Base-by-base conservation (phyloP, 2,888 invertebrate genomes). In the Synergus gifuensis region DNA sequence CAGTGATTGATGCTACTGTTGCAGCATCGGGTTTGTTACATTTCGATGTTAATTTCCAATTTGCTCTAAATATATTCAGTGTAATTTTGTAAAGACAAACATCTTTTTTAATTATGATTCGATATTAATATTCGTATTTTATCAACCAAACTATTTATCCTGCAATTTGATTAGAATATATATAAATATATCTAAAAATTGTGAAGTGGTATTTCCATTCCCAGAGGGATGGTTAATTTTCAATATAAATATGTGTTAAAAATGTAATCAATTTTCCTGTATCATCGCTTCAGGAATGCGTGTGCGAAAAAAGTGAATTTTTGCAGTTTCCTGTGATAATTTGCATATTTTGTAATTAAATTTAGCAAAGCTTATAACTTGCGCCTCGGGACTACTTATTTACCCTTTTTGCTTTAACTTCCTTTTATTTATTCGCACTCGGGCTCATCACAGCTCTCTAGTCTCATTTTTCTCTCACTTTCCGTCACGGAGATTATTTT, bases 321-420 rank as follows among this genome's bases (percentile, higher is more conserved):
- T 18, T 8, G 8, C 4, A 18, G 78, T 81, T 80, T 83, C 84
- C 79, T 69, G 79, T 81, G 83, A 85, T 87, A 86, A 88, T 87
- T 88, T 86, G 84, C 85, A 87, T 86, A 85, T 86, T 85, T 85
- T 83, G 85, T 86, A 87, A 86, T 87, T 86, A 85, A 88, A 87
- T 87, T 87, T 86, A 88, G 86, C 84, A 85, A 84, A 82, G 80
- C 82, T 82, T 84, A 83, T 83, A 81, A 82, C 79, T 80, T 76
- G 77, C 79, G 79, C 81, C 82, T 81, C 22, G 60, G 22, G 60
- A n/a, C 12, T 18, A 60, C 11, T 60, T 11, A 60, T 60, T 60
- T 60, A 11, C 0, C 18, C 18, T 60, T 60, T 22, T 22, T 60
- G 60, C 22, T 60, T 12, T 58, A 3, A 12, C 12, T 22, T 1